Percentiles rank a stretch among this genome's conserved stretches.
These are phyloP conservation scores for Sminthurinus aureus DNA, from an alignment of 2,888 invertebrate genomes.

Conservation along the genomic window DNA sequence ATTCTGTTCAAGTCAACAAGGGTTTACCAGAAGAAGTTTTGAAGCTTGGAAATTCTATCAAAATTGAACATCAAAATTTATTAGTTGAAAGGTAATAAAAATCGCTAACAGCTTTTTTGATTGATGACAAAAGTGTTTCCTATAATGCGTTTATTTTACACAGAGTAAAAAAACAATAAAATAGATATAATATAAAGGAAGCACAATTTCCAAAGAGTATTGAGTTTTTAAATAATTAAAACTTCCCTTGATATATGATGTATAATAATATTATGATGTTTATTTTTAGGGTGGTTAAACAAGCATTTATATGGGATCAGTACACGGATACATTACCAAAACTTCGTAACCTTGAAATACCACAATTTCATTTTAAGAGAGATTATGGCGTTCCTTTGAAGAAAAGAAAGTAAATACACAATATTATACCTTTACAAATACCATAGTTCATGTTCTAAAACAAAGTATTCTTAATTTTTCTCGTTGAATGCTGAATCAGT, in stretches of 20 bases:
- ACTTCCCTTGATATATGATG: background rate
- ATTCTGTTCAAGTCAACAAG: slow-evolving; percentile 61
- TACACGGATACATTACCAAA: slow-evolving; percentile 80
- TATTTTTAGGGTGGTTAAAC: slow-evolving; percentile 61
- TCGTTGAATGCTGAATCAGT: slow-evolving; percentile 10
- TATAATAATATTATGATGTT: background rate
- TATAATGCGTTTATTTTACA: no score
- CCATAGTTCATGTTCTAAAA: background rate
- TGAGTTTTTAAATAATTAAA: no score
- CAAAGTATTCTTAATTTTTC: background rate
- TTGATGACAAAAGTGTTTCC: no score
- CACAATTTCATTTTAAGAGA: slow-evolving; percentile 76
- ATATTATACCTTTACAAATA: no score
- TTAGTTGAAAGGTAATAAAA: slow-evolving; percentile 52
- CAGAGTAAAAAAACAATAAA: no score
- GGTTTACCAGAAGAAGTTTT: slow-evolving; percentile 61
- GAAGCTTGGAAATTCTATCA: slow-evolving; percentile 46
- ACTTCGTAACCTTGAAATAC: slow-evolving; percentile 73
- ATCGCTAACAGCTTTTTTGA: no score
- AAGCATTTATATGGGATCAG: slow-evolving; percentile 70
- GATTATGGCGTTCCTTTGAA: slow-evolving; percentile 76
- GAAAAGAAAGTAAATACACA: slow-evolving; percentile 70
- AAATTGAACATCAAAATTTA: slow-evolving; percentile 57
- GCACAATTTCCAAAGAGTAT: no score
- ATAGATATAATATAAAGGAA: no score